phyloP scores from a whole-genome alignment of 2,797 vertebrate species.

The Cyclopterus lumpus region DNA sequence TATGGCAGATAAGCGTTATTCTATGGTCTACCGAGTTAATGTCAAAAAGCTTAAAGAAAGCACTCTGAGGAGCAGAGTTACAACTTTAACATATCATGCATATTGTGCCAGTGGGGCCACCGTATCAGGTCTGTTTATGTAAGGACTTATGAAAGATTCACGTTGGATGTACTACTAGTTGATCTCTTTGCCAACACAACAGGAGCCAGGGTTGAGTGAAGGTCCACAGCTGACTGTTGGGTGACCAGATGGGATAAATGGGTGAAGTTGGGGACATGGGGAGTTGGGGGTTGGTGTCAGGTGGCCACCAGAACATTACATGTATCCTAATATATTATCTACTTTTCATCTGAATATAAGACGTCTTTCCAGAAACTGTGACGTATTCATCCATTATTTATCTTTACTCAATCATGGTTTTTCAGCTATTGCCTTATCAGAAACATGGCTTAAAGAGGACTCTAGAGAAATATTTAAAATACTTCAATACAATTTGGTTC shows the following conservation, averaged over 20 bases:
- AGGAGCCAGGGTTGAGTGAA: not conserved
- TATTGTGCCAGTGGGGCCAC: not conserved
- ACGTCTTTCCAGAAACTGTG: too few species aligned
- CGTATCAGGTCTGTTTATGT: not conserved
- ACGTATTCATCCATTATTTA: too few species aligned
- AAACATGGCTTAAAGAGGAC: too few species aligned
- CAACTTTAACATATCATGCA: not conserved
- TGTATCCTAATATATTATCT: not conserved
- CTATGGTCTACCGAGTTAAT: conserved; percentile 2
- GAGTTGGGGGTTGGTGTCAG: not conserved
- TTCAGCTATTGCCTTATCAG: too few species aligned
- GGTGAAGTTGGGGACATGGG: not conserved
- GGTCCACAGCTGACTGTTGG: not conserved
- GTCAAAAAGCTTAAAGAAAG: conserved; percentile 7
- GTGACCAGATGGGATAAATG: not conserved
- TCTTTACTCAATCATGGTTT: too few species aligned
- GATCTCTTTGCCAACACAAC: not conserved
- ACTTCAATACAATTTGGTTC: too few species aligned
- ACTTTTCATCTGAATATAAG: too few species aligned
- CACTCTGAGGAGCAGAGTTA: not conserved
- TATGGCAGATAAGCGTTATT: conserved; percentile 1
- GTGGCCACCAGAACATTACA: not conserved
- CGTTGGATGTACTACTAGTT: not conserved
- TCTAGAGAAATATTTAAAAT: too few species aligned
- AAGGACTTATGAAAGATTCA: not conserved